phyloP scores from a whole-genome alignment of 2,797 vertebrate genomes.

The Alca torda region DNA sequence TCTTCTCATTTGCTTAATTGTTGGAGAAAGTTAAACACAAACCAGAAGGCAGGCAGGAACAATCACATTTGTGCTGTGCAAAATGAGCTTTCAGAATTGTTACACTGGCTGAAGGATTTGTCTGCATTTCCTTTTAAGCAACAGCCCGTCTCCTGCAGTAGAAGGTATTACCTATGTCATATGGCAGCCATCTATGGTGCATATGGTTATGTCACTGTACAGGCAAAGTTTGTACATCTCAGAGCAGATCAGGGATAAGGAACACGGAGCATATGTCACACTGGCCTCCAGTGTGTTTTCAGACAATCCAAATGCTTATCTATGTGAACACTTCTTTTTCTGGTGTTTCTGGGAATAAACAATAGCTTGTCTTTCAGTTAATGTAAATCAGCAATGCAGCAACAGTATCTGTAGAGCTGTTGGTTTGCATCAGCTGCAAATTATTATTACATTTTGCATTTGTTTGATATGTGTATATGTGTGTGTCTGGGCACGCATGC shows the following conservation, averaged over 20 bases:
- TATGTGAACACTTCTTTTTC: not conserved
- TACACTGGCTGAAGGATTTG: constrained; percentile 24
- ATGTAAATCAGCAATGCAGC: not conserved
- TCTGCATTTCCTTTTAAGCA: constrained; percentile 45
- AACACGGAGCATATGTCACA: not conserved
- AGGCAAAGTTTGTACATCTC: not conserved
- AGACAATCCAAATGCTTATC: not conserved
- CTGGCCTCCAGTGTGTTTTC: not conserved
- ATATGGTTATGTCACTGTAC: not conserved
- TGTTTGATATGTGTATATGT: not conserved
- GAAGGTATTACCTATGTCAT: not conserved
- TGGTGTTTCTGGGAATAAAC: not conserved
- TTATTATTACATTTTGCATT: not conserved
- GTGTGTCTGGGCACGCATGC: rapidly evolving
- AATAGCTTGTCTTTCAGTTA: not conserved
- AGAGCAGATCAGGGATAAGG: not conserved
- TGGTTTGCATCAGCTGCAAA: not conserved
- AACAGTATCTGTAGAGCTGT: not conserved
- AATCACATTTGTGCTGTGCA: constrained; percentile 13
- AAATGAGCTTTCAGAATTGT: constrained; percentile 8
- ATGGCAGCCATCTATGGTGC: not conserved
- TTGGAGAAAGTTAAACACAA: constrained; percentile 62
- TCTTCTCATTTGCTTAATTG: constrained; percentile 62
- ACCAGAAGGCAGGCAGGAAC: constrained; percentile 46
- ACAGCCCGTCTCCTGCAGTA: not conserved